Base-by-base conservation (phyloP, 2,888 invertebrate species). In the Brassicogethes aeneus region DNA sequence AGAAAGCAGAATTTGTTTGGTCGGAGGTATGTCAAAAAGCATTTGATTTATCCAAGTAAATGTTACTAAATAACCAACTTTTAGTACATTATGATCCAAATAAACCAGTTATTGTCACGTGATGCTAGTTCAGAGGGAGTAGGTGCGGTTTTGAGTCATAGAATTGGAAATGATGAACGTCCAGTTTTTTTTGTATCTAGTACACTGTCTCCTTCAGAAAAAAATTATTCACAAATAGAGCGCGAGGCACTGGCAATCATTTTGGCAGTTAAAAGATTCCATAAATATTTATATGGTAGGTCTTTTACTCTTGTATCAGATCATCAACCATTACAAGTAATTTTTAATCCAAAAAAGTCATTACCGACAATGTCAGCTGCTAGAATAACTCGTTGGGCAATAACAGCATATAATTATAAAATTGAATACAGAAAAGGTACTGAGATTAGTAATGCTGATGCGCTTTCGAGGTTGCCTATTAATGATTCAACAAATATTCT, bases 221-320 rank as follows among this genome's bases (percentile, higher is more conserved):
- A 56, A 39, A 60, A 56, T 34, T 61, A 63, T 45, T 55, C 57
- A 2, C 54, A 56, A 2, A 52, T 63, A 10, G 56, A 63, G 39
- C 48, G 50, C 23, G 62, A 64, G 45, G 58, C 59, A 1, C 47
- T 63, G 33, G 57, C 60, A 3, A 62, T 64, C 42, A 57, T 53
- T 43, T 64, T 55, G 54, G 57, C 52, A 1, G 50, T 59, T 3
- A 52, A 49, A 17, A 57, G 55, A 32, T 64, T 61, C 46, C 54
- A 60, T 45, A 59, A 63, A 40, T 65, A 62, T 55, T 48, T 65
- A 37, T 42, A 51, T 30, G 62, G 61, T 3, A 50, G 50, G 3
- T 40, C 50, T 17, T 64, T 64, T 50, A 50, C 17, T 5, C 35
- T 46, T 30, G 10, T 42, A 29, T 42, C 46, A 10, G 45, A 45